Evolutionary conservation across 2,888 invertebrate genomes (phyloP), one percentile per base, ranked within the genome.

Genomic region (Pherbina coryleti): DNA sequence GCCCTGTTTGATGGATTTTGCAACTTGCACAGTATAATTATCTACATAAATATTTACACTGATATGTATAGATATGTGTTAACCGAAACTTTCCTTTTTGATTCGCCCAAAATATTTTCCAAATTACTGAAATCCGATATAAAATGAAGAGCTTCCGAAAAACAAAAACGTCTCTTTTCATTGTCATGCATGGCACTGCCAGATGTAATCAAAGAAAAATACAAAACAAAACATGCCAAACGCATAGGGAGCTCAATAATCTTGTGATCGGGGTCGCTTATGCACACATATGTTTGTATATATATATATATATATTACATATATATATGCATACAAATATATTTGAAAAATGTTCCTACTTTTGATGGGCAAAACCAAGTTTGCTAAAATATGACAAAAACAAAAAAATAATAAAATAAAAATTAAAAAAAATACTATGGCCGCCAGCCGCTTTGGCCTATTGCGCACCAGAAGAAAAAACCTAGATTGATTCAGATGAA

Each of bases 201-300:
- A 60, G 25, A 11, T 60, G 9, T 9, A 22, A 28, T 22, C 14
- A 28, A 60, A 60, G 8, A 22, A n/a, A 22, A 60, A 22, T 25
- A 22, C 57, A 7, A 7, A 22, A 55, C 7, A 8, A 55, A n/a
- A 1, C 55, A 53, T 19, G 19, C 37, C 37, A 37, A 37, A 37
- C 37, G 7, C 37, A 44, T 44, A 44, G 44, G 7, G 14, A 11
- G 44, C 44, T 44, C 44, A 44, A 44, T 11, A 11, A 44, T 44
- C 11, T 11, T 72, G 78, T 80, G 82, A 86, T 85, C 85, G 88
- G 84, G 86, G 88, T 87, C 85, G 84, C 70, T 76, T 64, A 75
- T 69, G 73, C 79, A 74, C 3, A 78, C 69, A 75, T 75, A 77
- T 51, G 11, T 44, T 9, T 62, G 11, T 79, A 55, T 70, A 51